phyloP scores from a whole-genome alignment of 2,113 vertebrate genomes.

The Camarhynchus parvulus region DNA sequence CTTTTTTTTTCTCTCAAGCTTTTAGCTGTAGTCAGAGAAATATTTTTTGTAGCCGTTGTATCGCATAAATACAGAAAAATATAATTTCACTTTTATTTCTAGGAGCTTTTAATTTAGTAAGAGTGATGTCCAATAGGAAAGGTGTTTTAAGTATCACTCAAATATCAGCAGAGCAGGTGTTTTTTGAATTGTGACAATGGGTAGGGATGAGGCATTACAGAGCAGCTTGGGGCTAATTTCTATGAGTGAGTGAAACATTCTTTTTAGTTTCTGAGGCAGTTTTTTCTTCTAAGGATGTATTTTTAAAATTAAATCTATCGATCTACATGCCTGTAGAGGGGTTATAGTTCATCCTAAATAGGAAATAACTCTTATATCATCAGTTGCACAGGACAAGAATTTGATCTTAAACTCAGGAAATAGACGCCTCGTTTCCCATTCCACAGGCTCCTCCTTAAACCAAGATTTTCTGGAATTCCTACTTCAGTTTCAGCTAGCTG shows the following conservation, averaged over 20 bases:
- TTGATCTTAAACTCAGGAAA: not conserved
- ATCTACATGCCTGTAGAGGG: not conserved
- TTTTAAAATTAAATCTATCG: not conserved
- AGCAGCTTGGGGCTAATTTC: not conserved
- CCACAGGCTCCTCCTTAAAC: not conserved
- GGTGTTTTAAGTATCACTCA: not conserved
- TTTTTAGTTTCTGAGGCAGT: not conserved
- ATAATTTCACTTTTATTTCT: not conserved
- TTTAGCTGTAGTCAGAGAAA: not conserved
- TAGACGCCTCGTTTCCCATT: not conserved
- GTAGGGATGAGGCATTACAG: not conserved
- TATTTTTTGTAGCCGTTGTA: not conserved
- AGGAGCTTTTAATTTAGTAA: not conserved
- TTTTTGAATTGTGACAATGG: not conserved
- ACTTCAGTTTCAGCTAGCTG: not conserved
- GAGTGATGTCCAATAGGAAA: not conserved
- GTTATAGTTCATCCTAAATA: not conserved
- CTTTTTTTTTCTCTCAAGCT: not conserved
- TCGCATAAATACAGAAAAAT: not conserved
- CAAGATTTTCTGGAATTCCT: not conserved
- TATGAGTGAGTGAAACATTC: not conserved
- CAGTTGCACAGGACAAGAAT: no score
- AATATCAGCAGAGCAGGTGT: not conserved
- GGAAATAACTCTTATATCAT: not conserved
- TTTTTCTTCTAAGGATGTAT: not conserved